phyloP scores from a whole-genome alignment of 37 sponge, comb jelly and placozoan species.

The Amphimedon queenslandica region DNA sequence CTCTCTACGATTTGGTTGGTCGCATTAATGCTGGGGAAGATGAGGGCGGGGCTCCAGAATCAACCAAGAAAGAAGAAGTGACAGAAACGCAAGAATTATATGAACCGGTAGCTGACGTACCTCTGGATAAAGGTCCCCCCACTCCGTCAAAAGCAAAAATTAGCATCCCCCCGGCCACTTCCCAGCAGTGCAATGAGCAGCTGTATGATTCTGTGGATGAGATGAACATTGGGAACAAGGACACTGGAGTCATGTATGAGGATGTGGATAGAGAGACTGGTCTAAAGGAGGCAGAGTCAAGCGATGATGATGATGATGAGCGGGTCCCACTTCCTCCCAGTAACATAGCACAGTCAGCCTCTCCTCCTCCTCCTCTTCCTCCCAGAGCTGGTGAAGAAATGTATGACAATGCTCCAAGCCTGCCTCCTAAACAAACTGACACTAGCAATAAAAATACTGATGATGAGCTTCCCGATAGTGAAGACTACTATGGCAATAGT shows the following conservation, averaged over 20 bases:
- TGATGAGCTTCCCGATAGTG: not conserved
- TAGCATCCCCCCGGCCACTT: not conserved
- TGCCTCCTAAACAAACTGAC: conserved; percentile 1
- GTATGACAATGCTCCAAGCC: not conserved
- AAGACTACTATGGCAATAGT: too few relatives aligned
- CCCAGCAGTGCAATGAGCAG: not conserved
- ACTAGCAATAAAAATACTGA: not conserved
- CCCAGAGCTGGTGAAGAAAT: not conserved
- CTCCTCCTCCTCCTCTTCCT: not conserved
- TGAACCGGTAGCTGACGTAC: not conserved
- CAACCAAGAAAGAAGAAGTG: not conserved
- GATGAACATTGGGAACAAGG: too few relatives aligned
- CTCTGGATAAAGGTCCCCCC: not conserved
- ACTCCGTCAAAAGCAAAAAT: too few relatives aligned
- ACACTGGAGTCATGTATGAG: not conserved
- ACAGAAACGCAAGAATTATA: not conserved
- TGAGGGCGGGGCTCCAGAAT: not conserved
- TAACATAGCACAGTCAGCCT: not conserved
- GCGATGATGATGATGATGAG: not conserved
- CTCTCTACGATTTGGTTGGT: conserved; percentile 2
- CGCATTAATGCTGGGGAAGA: not conserved
- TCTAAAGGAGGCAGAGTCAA: not conserved
- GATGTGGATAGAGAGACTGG: not conserved
- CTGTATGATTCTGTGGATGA: not conserved
- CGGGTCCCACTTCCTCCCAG: too few relatives aligned